These are phyloP conservation scores for Enteromius paludinosus DNA, from an alignment of 2,797 vertebrate genomes.

Conservation along the genomic window DNA sequence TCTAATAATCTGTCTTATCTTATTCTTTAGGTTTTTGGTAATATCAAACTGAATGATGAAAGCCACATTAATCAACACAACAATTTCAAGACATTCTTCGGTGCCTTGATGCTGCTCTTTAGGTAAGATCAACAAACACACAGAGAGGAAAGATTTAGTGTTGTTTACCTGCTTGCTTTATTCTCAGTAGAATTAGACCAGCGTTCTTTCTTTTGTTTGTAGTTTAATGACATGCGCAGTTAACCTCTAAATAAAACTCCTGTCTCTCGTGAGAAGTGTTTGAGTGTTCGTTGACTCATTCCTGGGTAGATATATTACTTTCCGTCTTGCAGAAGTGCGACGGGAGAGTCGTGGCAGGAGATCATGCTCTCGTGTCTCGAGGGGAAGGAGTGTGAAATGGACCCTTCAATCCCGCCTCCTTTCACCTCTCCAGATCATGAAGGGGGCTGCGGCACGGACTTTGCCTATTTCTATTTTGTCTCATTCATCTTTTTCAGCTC, in stretches of 20 bases:
- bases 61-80: slow-evolving; percentile 98
- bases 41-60: slow-evolving; percentile 96
- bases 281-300: slow-evolving; percentile 1
- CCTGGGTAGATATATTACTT: not conserved
- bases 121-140: slow-evolving; percentile 76
- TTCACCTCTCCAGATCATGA: slow-evolving; percentile 84
- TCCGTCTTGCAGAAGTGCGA: slow-evolving; percentile 87
- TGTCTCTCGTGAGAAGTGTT: not conserved
- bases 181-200: not conserved
- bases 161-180: not conserved
- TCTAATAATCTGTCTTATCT: not conserved
- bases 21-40: slow-evolving; percentile 89
- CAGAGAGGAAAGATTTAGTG: not conserved
- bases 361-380: slow-evolving; percentile 97
- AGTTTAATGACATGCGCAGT: not conserved
- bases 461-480: slow-evolving; percentile 97
- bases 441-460: slow-evolving; percentile 92
- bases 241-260: not conserved
- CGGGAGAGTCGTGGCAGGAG: slow-evolving; percentile 98
- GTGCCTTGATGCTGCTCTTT: slow-evolving; percentile 97
- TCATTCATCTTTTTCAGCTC: slow-evolving; percentile 99
- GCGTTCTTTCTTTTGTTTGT: not conserved
- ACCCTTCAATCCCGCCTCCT: slow-evolving; percentile 79
- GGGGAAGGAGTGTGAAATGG: slow-evolving; percentile 89
- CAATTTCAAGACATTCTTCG: slow-evolving; percentile 96